Evolutionary conservation across 2,113 vertebrate species (phyloP).

Genomic region (Odocoileus hemionus): DNA sequence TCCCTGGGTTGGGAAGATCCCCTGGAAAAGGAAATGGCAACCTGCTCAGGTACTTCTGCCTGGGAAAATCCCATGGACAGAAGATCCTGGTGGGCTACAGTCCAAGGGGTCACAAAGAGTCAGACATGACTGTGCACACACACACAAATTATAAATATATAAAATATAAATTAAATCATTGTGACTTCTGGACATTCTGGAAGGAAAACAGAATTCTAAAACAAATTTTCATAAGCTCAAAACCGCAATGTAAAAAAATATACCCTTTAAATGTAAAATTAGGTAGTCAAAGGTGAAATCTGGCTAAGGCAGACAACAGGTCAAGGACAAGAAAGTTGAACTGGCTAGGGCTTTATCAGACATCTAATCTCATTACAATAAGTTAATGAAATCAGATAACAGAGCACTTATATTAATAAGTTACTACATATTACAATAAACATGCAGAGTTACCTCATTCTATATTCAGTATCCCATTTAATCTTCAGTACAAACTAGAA

Average conservation of each 20-base stretch:
- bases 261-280: background rate
- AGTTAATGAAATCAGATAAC: constrained; percentile 9
- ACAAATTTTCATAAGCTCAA: background rate
- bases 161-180: background rate
- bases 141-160: background rate
- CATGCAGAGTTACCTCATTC: background rate
- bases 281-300: background rate
- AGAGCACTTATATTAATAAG: background rate
- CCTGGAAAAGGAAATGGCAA: background rate
- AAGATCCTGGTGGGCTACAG: background rate
- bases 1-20: background rate
- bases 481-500: background rate
- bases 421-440: background rate
- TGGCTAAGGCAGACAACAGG: background rate
- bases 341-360: background rate
- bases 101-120: background rate
- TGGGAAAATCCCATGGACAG: background rate
- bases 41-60: background rate
- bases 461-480: background rate
- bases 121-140: background rate
- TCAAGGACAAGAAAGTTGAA: background rate
- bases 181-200: background rate
- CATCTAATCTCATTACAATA: background rate
- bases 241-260: background rate
- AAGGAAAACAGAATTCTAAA: background rate